Base-by-base conservation (phyloP, 2,113 vertebrate genomes). In the Phalacrocorax aristotelis region DNA sequence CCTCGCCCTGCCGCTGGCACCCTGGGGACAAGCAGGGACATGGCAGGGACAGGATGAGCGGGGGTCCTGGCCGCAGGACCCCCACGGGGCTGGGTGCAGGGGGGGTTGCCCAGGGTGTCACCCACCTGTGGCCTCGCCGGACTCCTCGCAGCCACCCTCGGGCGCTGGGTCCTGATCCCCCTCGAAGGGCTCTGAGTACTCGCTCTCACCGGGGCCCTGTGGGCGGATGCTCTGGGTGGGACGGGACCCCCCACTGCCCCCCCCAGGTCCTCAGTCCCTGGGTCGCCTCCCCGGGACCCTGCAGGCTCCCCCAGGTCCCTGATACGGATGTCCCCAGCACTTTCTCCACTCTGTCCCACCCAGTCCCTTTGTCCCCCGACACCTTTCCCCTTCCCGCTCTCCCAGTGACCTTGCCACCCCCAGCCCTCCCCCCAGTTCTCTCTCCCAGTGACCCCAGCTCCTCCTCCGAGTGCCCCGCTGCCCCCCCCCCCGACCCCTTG, bases 101-200 rank as follows among this genome's bases (percentile, higher is more conserved):
- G 36, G 30, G 42, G 20, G 34, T 15, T 10, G 7, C 58, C 42
- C 18, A 21, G 8, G 48, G 29, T 30, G 75, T 16, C 52, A 89
- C 98, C 97, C 66, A 99, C 99, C 42, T 76, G 98, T 97, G 49
- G 98, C 98, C 42, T 99, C 98, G 1, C 98, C 98, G 6, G 99
- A 99, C 60, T 99, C 99, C 98, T 99, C 99, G 91, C 99, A 99
- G 76, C 99, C 98, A 11, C 99, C 98, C 78, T 98, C 96, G 10
- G 95, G 57, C 3, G 9, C 74, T 2, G 93, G 89, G 26, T 98
- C 98, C 83, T 98, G 98, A 21, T 98, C 98, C 17, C 98, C 98
- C 71, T 99, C 99, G 29, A 99, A 99, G 8, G 99, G 99, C 90
- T 99, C 99, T 0, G 99, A 99, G 85, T 99, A 99, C 66, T 99